Evolutionary conservation across 1,140 invertebrate species (phyloP).

Genomic region (Probaryconus sp.): DNA sequence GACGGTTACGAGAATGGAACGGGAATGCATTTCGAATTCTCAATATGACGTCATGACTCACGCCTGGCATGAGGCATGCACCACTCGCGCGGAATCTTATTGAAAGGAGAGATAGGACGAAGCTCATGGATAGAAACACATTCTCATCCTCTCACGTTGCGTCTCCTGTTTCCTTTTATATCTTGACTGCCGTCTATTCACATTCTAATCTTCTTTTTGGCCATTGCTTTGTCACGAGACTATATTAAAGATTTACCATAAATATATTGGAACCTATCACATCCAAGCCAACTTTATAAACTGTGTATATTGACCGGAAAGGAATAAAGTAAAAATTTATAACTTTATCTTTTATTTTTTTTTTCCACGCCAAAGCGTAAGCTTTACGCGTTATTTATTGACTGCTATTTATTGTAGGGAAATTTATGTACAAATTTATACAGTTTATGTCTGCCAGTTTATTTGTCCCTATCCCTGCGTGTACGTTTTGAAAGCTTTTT

Average conservation of each 20-base stretch:
- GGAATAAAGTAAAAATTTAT: slow-evolving; percentile 22
- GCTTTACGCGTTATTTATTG: background rate
- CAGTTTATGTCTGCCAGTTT: too few species aligned
- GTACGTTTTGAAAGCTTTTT: too few species aligned
- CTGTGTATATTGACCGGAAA: slow-evolving; percentile 23
- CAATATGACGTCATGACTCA: slow-evolving; percentile 64
- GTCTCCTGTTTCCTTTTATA: slow-evolving; percentile 57
- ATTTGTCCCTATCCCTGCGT: too few species aligned
- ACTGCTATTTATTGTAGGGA: slow-evolving; percentile 35
- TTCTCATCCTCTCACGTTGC: slow-evolving; percentile 21
- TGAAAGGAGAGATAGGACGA: slow-evolving; percentile 67
- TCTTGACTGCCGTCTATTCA: slow-evolving; percentile 54
- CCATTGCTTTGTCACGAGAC: slow-evolving; percentile 54
- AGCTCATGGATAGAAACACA: slow-evolving; percentile 48
- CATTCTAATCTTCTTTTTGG: slow-evolving; percentile 51
- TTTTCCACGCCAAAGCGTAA: too few species aligned
- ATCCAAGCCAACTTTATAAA: slow-evolving; percentile 29
- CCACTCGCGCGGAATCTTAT: slow-evolving; percentile 70
- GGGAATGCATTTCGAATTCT: slow-evolving; percentile 62
- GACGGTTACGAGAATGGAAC: slow-evolving; percentile 40
- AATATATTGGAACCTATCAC: slow-evolving; percentile 48
- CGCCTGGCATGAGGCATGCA: slow-evolving; percentile 62
- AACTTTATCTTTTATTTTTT: slow-evolving; percentile 36
- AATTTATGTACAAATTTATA: too few species aligned
- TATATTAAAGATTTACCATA: slow-evolving; percentile 57